Evolutionary conservation across 2,113 vertebrate genomes (phyloP), one percentile per base, ranked within the genome.

Genomic region (Tenrec ecaudatus): DNA sequence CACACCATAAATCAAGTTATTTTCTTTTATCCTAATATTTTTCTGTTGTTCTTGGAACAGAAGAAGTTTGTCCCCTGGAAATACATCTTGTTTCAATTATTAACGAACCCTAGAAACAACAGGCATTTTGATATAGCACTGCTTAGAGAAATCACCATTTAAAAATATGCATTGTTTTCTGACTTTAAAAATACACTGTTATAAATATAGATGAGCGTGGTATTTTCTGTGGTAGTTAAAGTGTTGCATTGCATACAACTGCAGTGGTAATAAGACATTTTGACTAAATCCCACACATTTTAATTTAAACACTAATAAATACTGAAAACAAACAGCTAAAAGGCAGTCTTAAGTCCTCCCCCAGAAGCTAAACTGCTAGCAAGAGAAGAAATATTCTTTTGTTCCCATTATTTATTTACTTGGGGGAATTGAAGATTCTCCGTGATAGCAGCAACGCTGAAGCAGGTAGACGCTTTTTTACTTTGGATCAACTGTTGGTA

Each of bases 21-120:
- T 82, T 58, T 43, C 3, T 79, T 93, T 80, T 78, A 33, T 68
- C 75, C 38, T 86, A 71, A 38, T 62, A 84, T 53, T 90, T 94
- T 4, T 86, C 94, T 69, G 14, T 69, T 71, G 14, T 31, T n/a
- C 36, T 79, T 76, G 66, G 43, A 91, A 85, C 12, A 53, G 29
- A 89, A 3, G 89, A 78, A 90, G 36, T 76, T 89, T 91, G 9
- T 89, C 17, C 33, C 4, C 14, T 77, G 16, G 17, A 92, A 91
- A 81, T 36, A 94, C 92, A 89, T 93, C 43, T 69, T 36, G 7
- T 66, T 95, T 94, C 73, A 96, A 82, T 85, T 93, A 94, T 91
- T 96, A 95, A 92, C 33, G 60, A 95, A 12, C 4, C 58, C 17
- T 94, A 62, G 64, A 91, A 96, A 93, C 29, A 89, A 82, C 10